Evolutionary conservation across 2,797 vertebrate genomes (phyloP).

Genomic region (Chaetophractus vellerosus): DNA sequence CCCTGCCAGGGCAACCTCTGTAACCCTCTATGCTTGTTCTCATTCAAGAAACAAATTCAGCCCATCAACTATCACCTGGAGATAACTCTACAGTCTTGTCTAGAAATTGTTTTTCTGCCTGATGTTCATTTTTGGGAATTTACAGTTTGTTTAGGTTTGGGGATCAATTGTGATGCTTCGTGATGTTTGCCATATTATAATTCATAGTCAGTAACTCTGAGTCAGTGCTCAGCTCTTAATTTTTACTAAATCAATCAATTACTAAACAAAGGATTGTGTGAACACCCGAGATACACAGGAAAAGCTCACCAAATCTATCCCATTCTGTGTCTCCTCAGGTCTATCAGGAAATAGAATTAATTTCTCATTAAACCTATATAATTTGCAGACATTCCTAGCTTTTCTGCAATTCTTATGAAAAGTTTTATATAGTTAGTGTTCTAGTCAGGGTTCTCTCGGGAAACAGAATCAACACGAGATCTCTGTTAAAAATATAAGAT

Average conservation of each 20-base stretch:
- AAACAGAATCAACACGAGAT: too few relatives aligned
- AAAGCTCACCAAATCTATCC: neutral
- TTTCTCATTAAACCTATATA: conserved; percentile 31
- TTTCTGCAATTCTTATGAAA: conserved; percentile 46
- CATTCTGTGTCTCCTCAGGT: conserved; percentile 38
- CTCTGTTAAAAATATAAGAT: too few relatives aligned
- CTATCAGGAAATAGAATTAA: conserved; percentile 1
- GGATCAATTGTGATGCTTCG: neutral
- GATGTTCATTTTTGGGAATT: neutral
- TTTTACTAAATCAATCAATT: neutral
- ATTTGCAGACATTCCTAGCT: conserved; percentile 22
- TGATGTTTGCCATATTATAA: neutral
- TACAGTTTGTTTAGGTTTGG: neutral
- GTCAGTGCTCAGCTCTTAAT: neutral
- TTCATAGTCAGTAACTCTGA: neutral
- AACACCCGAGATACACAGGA: neutral
- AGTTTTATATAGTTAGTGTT: conserved; percentile 56
- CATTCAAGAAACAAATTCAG: neutral
- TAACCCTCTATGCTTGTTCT: neutral
- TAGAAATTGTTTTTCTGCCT: neutral
- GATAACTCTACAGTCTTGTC: neutral
- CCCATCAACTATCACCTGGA: neutral
- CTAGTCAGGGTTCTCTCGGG: too few relatives aligned
- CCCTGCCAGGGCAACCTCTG: neutral
- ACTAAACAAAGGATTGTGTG: neutral